A percentile compares a stretch with the other conserved stretches of the same genome.
phyloP scores from a whole-genome alignment of 2,113 vertebrate genomes.

The Elaphurus davidianus region DNA sequence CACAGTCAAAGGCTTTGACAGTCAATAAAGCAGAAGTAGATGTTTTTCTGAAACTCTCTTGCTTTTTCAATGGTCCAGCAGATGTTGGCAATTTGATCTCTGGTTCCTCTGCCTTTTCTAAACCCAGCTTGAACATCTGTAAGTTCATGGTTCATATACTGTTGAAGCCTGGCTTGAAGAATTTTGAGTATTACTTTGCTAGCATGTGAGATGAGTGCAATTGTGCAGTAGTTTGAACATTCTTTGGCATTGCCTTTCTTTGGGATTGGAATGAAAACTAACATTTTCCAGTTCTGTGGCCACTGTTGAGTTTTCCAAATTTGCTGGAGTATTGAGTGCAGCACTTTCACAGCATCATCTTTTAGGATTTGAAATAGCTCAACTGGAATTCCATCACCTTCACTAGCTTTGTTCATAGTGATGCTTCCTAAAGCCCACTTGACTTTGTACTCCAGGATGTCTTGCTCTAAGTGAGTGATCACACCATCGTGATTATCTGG shows the following conservation, averaged over 20 bases:
- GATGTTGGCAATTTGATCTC: not conserved
- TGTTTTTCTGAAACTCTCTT: not conserved
- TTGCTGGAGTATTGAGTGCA: not conserved
- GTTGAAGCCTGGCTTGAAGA: not conserved
- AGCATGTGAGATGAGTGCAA: not conserved
- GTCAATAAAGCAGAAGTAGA: not conserved
- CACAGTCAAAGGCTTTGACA: not conserved
- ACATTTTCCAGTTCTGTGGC: not conserved
- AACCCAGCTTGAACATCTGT: not conserved
- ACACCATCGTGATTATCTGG: not conserved
- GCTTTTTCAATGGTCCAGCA: not conserved
- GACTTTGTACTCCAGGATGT: not conserved
- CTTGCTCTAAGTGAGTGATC: not conserved
- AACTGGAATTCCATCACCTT: not conserved
- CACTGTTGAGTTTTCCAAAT: not conserved
- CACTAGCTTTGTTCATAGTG: not conserved
- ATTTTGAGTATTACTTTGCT: not conserved
- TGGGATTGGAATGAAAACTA: not conserved
- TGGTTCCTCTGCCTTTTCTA: not conserved
- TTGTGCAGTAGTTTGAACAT: not conserved
- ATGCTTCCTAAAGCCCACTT: not conserved
- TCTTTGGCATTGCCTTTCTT: not conserved
- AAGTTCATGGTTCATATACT: not conserved
- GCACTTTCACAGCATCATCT: not conserved
- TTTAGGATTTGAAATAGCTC: not conserved